Evolutionary conservation across 2,113 vertebrate species (phyloP).

Genomic region (Barnardius zonarius): DNA sequence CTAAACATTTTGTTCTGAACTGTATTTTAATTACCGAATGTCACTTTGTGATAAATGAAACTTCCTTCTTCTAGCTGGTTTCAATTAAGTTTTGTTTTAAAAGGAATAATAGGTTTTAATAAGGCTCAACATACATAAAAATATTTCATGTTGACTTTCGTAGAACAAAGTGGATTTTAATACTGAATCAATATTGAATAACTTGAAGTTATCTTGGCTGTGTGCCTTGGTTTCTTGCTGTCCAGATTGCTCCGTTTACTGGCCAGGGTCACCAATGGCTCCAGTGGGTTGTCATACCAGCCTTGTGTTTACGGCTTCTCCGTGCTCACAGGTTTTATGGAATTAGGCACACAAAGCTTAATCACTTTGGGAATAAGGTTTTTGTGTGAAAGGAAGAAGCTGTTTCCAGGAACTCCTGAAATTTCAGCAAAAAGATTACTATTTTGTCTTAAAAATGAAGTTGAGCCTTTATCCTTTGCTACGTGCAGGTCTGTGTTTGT

Average conservation of each 20-base stretch:
- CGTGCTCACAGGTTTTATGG: not conserved
- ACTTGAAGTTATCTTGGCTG: not conserved
- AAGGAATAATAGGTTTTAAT: constrained; percentile 27
- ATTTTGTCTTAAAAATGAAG: not conserved
- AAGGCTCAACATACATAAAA: constrained; percentile 11
- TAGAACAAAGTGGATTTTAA: not conserved
- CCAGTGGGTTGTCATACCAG: not conserved
- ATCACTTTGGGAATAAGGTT: not conserved
- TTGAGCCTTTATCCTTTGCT: not conserved
- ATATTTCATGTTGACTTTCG: not conserved
- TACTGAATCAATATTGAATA: not conserved
- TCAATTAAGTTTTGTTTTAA: constrained; percentile 36
- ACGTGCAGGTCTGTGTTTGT: not conserved
- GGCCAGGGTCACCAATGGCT: not conserved
- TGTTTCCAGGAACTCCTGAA: not conserved
- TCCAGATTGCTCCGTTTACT: not conserved
- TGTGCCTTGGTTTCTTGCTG: not conserved
- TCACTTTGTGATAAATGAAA: constrained; percentile 31
- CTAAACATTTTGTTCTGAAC: constrained; percentile 39
- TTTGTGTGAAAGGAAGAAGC: not conserved
- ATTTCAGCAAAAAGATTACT: not conserved
- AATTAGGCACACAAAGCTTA: not conserved
- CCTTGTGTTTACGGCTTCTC: not conserved
- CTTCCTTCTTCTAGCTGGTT: not conserved
- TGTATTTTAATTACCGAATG: constrained; percentile 45